These are phyloP conservation scores for Puntigrus tetrazona DNA, from an alignment of 2,113 vertebrate genomes.

Conservation along the genomic window DNA sequence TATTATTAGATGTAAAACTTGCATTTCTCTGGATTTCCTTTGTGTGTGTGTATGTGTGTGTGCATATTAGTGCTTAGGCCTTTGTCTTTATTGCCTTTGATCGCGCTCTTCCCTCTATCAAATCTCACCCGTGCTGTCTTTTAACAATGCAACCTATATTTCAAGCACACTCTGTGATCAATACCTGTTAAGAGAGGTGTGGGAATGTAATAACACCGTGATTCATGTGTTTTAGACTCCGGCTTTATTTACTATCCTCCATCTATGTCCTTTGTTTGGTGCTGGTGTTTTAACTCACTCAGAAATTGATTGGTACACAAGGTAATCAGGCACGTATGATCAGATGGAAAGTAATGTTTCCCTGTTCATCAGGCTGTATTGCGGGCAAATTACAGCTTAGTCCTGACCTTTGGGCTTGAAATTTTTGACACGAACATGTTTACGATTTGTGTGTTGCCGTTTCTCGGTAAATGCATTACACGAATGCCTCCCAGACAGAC, in stretches of 20 bases:
- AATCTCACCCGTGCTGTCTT: constrained; percentile 55
- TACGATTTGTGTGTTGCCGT: constrained; percentile 64
- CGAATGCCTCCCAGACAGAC: constrained; percentile 24
- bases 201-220: constrained; percentile 56
- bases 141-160: constrained; percentile 59
- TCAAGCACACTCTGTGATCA: constrained; percentile 59
- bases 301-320: constrained; percentile 68
- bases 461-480: neutral
- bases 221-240: constrained; percentile 59
- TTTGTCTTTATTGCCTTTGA: constrained; percentile 39
- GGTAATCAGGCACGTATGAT: constrained; percentile 65
- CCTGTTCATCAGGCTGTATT: constrained; percentile 73
- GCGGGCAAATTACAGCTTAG: constrained; percentile 72
- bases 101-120: constrained; percentile 54
- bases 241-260: constrained; percentile 57
- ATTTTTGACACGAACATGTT: constrained; percentile 60
- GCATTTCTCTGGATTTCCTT: neutral
- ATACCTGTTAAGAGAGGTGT: constrained; percentile 58
- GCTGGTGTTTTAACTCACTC: constrained; percentile 56
- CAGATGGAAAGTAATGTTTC: constrained; percentile 56
- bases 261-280: constrained; percentile 55
- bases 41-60: neutral
- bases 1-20: constrained; percentile 4
- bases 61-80: constrained; percentile 15
- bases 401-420: constrained; percentile 66